A percentile compares a stretch with the other conserved stretches of the same genome.
These are phyloP conservation scores for Eupelmus urozonus DNA, from an alignment of 2,888 invertebrate species.

Conservation along the genomic window DNA sequence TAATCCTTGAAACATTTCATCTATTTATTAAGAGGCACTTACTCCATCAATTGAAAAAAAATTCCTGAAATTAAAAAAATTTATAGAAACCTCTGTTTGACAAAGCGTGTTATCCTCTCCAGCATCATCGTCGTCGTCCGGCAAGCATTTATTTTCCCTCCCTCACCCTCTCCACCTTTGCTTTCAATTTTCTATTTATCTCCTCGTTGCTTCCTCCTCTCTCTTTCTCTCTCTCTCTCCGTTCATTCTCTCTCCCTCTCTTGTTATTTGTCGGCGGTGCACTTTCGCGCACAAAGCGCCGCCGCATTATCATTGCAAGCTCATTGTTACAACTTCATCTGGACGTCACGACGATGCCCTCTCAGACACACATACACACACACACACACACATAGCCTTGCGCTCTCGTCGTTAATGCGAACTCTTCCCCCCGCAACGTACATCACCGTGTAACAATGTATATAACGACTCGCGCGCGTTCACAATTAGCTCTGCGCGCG, in stretches of 20 bases:
- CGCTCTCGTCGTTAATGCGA: slow-evolving; percentile 28
- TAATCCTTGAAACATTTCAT: no score
- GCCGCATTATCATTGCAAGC: slow-evolving; percentile 67
- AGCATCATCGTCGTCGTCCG: slow-evolving; percentile 14
- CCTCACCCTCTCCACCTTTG: slow-evolving; percentile 27
- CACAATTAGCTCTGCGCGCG: slow-evolving; percentile 47
- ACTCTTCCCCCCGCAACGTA: slow-evolving; percentile 25
- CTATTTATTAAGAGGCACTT: no score
- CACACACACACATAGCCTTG: not conserved
- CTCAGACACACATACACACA: slow-evolving; percentile 10
- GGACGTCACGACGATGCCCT: slow-evolving; percentile 42
- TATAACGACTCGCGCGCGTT: slow-evolving; percentile 38
- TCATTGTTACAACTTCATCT: slow-evolving; percentile 67
- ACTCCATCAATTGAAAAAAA: no score
- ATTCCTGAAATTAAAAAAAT: no score
- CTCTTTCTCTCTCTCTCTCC: not conserved
- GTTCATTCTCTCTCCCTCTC: not conserved
- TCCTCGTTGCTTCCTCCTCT: slow-evolving; percentile 13
- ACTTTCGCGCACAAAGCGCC: slow-evolving; percentile 41
- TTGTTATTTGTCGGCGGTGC: slow-evolving; percentile 42
- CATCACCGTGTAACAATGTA: slow-evolving; percentile 54
- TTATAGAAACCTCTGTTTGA: no score
- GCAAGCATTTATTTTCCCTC: slow-evolving; percentile 38
- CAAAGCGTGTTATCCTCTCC: no score
- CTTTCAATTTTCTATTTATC: slow-evolving; percentile 52